These are phyloP conservation scores for Albula glossodonta DNA, from an alignment of 2,113 vertebrate species.

Conservation along the genomic window DNA sequence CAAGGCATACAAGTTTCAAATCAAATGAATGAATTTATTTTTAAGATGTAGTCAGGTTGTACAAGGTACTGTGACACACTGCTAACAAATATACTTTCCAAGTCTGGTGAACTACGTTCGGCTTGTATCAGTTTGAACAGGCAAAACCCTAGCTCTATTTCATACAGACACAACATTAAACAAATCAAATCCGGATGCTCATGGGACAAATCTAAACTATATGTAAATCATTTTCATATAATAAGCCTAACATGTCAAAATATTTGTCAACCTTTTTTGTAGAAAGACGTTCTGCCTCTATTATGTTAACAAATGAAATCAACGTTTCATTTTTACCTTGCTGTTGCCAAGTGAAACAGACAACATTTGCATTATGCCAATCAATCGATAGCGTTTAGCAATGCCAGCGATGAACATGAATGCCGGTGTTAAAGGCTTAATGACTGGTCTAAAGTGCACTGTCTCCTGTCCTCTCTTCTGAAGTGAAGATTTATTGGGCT, in stretches of 20 bases:
- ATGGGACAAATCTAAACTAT: too few relatives aligned
- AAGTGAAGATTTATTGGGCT: slow-evolving; percentile 8
- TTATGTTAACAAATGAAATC: neutral
- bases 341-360: neutral
- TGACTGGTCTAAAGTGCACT: neutral
- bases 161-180: too few relatives aligned
- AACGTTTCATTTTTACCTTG: neutral
- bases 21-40: too few relatives aligned
- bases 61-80: too few relatives aligned
- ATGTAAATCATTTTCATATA: too few relatives aligned
- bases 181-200: too few relatives aligned
- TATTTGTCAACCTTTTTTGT: neutral
- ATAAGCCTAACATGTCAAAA: neutral
- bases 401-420: neutral
- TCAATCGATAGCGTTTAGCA: neutral
- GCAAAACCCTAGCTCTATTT: too few relatives aligned
- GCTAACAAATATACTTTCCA: too few relatives aligned
- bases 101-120: too few relatives aligned
- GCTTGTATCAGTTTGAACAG: too few relatives aligned
- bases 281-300: neutral
- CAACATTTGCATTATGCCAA: neutral
- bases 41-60: too few relatives aligned
- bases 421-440: neutral
- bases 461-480: neutral
- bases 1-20: too few relatives aligned